A percentile compares a stretch with the other conserved stretches of the same genome.
These are phyloP conservation scores for Apamea monoglypha DNA, from an alignment of 2,888 invertebrate genomes.

Conservation along the genomic window DNA sequence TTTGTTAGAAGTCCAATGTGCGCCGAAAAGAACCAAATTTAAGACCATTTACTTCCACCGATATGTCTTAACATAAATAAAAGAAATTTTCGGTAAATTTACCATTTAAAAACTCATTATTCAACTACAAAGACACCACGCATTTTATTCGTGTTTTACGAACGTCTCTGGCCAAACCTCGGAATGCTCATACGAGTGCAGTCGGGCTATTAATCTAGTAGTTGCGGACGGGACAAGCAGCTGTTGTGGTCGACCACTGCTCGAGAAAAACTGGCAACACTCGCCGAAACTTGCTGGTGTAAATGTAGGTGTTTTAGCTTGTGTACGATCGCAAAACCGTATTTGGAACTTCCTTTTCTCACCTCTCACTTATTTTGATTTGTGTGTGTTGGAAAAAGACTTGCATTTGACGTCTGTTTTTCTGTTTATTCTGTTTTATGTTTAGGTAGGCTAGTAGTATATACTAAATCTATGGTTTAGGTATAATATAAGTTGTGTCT, in stretches of 20 bases:
- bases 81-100: neutral
- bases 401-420: neutral
- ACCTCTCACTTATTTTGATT: neutral
- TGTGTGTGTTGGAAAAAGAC: neutral
- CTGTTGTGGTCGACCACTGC: slow-evolving; percentile 46
- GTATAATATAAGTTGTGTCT: too few relatives aligned
- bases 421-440: neutral
- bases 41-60: neutral
- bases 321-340: neutral
- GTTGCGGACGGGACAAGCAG: slow-evolving; percentile 37
- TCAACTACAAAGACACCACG: neutral
- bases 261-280: slow-evolving; percentile 55
- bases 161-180: slow-evolving; percentile 32
- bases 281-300: slow-evolving; percentile 11
- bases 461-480: too few relatives aligned
- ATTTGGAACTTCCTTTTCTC: neutral
- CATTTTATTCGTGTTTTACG: slow-evolving; percentile 48
- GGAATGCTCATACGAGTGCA: slow-evolving; percentile 42
- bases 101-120: slow-evolving; percentile 36
- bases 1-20: too few relatives aligned
- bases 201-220: slow-evolving; percentile 49
- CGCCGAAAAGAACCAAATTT: neutral
- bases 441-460: neutral
- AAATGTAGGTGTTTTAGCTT: slow-evolving; percentile 4
- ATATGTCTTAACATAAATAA: neutral